Percentiles rank a stretch among this genome's conserved stretches.
Evolutionary conservation across 1,140 invertebrate species (phyloP).

Genomic region (Mizuhopecten yessoensis): DNA sequence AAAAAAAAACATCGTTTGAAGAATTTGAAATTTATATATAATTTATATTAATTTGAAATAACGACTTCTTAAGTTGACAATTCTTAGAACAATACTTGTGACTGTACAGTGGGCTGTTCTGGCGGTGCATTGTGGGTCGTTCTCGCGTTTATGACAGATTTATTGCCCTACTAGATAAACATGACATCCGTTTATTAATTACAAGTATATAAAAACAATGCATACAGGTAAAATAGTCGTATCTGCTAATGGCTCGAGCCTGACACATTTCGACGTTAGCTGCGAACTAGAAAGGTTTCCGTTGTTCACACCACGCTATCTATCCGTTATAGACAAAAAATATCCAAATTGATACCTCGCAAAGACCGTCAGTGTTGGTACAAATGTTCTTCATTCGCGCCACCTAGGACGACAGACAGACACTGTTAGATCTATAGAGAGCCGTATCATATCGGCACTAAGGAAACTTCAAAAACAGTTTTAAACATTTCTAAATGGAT

Average conservation of each 20-base stretch:
- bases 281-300: neutral
- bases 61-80: no score
- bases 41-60: no score
- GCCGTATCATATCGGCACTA: neutral
- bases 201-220: constrained; percentile 32
- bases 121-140: neutral
- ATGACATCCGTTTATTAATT: constrained; percentile 36
- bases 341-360: neutral
- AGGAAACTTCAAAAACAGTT: neutral
- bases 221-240: neutral
- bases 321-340: neutral
- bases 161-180: neutral
- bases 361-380: neutral
- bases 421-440: neutral
- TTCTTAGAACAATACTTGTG: no score
- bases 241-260: neutral
- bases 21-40: no score
- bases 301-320: neutral
- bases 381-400: neutral
- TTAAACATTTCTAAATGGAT: neutral
- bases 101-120: no score
- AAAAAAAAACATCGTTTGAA: no score
- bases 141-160: neutral
- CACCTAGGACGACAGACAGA: neutral
- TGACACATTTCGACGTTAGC: neutral